phyloP scores from a whole-genome alignment of 1,140 invertebrate genomes.

The Dendrolimus punctatus region DNA sequence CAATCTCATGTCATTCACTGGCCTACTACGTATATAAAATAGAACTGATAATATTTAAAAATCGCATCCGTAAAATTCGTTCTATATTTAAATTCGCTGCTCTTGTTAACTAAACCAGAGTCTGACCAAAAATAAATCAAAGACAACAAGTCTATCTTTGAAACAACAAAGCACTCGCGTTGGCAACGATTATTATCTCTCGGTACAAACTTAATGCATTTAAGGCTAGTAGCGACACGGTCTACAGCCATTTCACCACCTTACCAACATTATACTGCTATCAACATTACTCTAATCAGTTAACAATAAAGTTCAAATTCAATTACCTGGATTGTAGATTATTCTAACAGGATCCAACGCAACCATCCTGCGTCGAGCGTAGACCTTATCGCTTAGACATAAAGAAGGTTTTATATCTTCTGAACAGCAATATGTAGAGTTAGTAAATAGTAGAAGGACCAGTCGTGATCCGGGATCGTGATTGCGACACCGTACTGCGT shows the following conservation, averaged over 20 bases:
- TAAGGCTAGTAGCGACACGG: conserved; percentile 67
- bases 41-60: no score
- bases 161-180: conserved; percentile 67
- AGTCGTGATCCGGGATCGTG: conserved; percentile 68
- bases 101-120: conserved; percentile 52
- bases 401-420: conserved; percentile 32
- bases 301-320: conserved; percentile 29
- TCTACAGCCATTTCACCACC: conserved; percentile 63
- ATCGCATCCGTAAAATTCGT: no score
- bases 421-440: conserved; percentile 17
- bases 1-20: no score
- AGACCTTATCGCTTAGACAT: conserved; percentile 20
- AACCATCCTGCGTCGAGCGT: conserved; percentile 21
- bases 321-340: conserved; percentile 9
- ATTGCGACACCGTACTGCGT: conserved; percentile 65
- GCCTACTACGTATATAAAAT: no score
- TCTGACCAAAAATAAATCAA: conserved; percentile 67
- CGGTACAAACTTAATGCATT: conserved; percentile 68
- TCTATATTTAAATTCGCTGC: neutral
- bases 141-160: conserved; percentile 67
- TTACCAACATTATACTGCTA: conserved; percentile 26
- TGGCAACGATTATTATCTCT: conserved; percentile 70
- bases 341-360: conserved; percentile 18
- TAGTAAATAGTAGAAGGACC: conserved; percentile 53
- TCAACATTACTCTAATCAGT: conserved; percentile 16